A percentile compares a stretch with the other conserved stretches of the same genome.
Evolutionary conservation across 2,888 invertebrate species (phyloP).

Genomic region (Synanthedon andrenaeformis): DNA sequence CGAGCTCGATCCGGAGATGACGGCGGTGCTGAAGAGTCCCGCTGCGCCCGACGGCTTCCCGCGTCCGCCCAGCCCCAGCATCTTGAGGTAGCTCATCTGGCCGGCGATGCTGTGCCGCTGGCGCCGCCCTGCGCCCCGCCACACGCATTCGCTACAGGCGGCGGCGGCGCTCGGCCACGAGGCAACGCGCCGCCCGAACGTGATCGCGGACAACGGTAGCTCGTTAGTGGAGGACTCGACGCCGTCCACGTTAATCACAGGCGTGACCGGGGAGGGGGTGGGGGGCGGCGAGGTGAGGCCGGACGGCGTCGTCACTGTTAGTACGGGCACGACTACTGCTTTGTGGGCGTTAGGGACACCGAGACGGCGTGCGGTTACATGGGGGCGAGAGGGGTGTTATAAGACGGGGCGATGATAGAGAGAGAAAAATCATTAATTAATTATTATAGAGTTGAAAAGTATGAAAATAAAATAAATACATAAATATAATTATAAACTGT

Average conservation of each 20-base stretch:
- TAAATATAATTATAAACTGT: not conserved
- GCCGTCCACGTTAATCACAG: conserved; percentile 48
- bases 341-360: conserved; percentile 13
- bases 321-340: conserved; percentile 16
- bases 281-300: conserved; percentile 24
- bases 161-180: conserved; percentile 14
- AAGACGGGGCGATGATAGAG: conserved; percentile 32
- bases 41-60: conserved; percentile 76
- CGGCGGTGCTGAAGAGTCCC: conserved; percentile 95
- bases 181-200: conserved; percentile 34
- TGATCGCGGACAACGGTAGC: conserved; percentile 73
- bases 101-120: conserved; percentile 97
- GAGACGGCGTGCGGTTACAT: conserved; percentile 27
- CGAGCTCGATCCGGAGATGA: conserved; percentile 94
- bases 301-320: conserved; percentile 26
- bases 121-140: conserved; percentile 76
- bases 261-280: conserved; percentile 37
- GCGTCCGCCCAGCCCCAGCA: conserved; percentile 79
- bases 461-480: conserved; percentile 31
- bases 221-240: conserved; percentile 76
- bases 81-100: conserved; percentile 94
- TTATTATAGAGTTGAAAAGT: conserved; percentile 21
- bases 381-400: conserved; percentile 36
- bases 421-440: conserved; percentile 20
- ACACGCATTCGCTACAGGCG: conserved; percentile 38